Conservation (phyloP, 2,797 vertebrate genomes). For the Falco cherrug region DNA sequence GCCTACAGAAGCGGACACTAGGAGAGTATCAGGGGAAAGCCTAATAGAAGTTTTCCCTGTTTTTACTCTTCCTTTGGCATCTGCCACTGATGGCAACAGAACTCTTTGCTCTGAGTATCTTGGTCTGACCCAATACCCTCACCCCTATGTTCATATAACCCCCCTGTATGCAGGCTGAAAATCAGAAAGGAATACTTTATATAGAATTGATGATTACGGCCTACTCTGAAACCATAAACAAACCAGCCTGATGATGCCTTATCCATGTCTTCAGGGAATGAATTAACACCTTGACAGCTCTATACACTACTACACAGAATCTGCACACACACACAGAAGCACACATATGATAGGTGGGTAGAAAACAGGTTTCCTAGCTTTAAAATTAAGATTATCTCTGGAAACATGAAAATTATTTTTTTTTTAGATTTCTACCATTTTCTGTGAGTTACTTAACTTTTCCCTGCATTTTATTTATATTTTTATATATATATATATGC, state of each 20-base stretch:
- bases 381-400: background rate
- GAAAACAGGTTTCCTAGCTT: background rate
- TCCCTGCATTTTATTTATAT: background rate
- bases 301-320: background rate
- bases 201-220: background rate
- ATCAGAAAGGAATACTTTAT: background rate
- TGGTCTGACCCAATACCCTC: background rate
- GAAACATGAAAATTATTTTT: background rate
- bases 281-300: background rate
- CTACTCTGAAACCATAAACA: background rate
- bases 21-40: background rate
- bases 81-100: background rate
- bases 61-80: background rate
- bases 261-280: background rate
- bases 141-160: background rate
- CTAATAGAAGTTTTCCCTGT: background rate
- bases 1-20: background rate
- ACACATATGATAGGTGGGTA: rapidly evolving
- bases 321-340: background rate
- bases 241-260: background rate
- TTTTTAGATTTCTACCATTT: background rate
- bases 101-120: background rate
- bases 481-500: no score
- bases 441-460: background rate
- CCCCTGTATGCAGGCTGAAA: background rate